Percentiles rank a stretch among this genome's conserved stretches.
phyloP scores from a whole-genome alignment of 2,888 invertebrate genomes.

The Dolichopus griseipennis region DNA sequence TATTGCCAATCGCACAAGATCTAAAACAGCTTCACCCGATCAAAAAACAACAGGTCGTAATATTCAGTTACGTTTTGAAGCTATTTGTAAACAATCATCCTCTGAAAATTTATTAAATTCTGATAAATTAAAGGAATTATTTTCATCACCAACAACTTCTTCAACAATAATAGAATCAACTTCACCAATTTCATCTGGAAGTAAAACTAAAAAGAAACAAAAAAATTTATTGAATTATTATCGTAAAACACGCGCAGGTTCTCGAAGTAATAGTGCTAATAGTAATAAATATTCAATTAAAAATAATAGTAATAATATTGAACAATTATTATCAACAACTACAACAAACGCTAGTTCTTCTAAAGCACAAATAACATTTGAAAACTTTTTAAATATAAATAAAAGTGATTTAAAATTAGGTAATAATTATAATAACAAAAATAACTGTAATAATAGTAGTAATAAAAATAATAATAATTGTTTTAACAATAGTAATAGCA shows the following conservation, averaged over 20 bases:
- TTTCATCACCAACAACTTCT: constrained; percentile 1
- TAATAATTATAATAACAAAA: neutral
- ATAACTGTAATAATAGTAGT: neutral
- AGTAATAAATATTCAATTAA: neutral
- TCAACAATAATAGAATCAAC: constrained; percentile 15
- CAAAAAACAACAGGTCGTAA: constrained; percentile 16
- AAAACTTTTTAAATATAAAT: neutral
- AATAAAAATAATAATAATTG: too few relatives aligned
- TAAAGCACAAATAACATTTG: neutral
- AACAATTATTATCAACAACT: constrained; percentile 8
- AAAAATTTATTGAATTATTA: constrained; percentile 39
- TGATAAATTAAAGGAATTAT: neutral
- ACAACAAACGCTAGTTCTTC: neutral
- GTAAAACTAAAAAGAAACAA: constrained; percentile 23
- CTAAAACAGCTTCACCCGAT: constrained; percentile 34
- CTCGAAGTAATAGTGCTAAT: constrained; percentile 5
- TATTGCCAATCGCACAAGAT: constrained; percentile 40
- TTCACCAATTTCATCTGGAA: constrained; percentile 14
- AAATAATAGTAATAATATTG: neutral
- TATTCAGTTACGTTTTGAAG: neutral
- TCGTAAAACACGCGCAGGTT: constrained; percentile 34
- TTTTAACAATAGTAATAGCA: neutral
- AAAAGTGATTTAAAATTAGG: neutral
- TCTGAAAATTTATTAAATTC: neutral
- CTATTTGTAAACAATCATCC: neutral